phyloP scores from a whole-genome alignment of 2,888 invertebrate genomes.

The Limnephilus rhombicus region DNA sequence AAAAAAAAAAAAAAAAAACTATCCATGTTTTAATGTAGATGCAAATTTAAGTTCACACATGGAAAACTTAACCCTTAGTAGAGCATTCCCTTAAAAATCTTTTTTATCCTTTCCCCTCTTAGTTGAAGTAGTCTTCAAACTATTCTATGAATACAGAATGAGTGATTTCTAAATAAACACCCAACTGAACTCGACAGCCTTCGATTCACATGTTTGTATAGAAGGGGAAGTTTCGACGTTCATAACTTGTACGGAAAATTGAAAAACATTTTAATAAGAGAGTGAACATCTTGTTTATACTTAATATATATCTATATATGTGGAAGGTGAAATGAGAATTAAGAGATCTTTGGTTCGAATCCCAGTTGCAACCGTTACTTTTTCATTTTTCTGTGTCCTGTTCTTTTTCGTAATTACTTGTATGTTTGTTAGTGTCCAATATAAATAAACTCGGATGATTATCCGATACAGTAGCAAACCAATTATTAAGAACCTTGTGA shows the following conservation, averaged over 20 bases:
- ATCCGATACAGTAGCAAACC: no score
- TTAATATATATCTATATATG: no score
- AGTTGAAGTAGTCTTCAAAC: slow-evolving; percentile 53
- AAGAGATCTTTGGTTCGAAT: no score
- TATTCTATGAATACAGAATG: slow-evolving; percentile 59
- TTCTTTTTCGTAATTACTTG: no score
- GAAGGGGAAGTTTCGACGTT: not conserved
- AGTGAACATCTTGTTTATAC: not conserved
- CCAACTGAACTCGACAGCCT: not conserved
- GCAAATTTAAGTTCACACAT: not conserved
- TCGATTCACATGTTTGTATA: not conserved
- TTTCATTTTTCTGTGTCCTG: no score
- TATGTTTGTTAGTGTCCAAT: no score
- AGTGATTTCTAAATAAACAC: slow-evolving; percentile 42
- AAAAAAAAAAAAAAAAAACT: no score
- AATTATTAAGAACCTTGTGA: no score
- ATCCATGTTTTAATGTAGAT: not conserved
- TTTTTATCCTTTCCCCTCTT: slow-evolving; percentile 38
- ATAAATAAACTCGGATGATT: no score
- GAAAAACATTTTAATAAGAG: not conserved
- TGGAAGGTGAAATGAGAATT: no score
- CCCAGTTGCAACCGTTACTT: no score
- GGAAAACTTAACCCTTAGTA: not conserved
- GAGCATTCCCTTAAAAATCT: slow-evolving; percentile 35
- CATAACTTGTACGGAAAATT: not conserved